phyloP scores from a whole-genome alignment of 2,797 vertebrate species.

The Pterois miles region DNA sequence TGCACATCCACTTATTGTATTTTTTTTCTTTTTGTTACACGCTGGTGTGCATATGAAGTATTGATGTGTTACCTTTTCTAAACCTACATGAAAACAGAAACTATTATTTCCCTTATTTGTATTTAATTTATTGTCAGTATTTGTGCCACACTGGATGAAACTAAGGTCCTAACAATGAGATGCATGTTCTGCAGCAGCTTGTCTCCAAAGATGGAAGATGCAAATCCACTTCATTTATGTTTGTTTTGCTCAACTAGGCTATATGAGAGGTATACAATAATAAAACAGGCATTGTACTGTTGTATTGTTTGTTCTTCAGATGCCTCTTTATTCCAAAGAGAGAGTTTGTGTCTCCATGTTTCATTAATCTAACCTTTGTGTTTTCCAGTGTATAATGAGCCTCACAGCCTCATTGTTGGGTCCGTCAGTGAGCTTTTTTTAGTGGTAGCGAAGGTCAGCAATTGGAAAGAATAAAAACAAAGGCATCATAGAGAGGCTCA shows the following conservation, averaged over 20 bases:
- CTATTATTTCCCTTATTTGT: too few relatives aligned
- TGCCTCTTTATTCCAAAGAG: background rate
- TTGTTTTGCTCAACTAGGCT: background rate
- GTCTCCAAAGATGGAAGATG: background rate
- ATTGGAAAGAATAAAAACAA: background rate
- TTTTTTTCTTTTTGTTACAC: background rate
- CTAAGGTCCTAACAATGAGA: background rate
- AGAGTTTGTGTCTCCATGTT: background rate
- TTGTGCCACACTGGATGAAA: too few relatives aligned
- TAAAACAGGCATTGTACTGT: background rate
- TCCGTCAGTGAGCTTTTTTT: background rate
- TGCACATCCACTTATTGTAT: background rate
- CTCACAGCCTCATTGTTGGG: background rate
- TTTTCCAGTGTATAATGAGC: background rate
- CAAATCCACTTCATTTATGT: background rate
- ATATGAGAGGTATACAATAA: background rate
- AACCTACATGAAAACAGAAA: background rate
- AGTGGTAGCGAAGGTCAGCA: background rate
- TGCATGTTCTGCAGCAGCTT: background rate
- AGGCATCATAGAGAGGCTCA: background rate
- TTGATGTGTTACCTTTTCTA: background rate
- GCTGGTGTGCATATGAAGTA: background rate
- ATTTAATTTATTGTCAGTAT: too few relatives aligned
- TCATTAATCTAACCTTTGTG: background rate
- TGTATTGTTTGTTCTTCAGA: background rate